Base-by-base conservation (phyloP, 2,797 vertebrate genomes). In the Thamnophis elegans region DNA sequence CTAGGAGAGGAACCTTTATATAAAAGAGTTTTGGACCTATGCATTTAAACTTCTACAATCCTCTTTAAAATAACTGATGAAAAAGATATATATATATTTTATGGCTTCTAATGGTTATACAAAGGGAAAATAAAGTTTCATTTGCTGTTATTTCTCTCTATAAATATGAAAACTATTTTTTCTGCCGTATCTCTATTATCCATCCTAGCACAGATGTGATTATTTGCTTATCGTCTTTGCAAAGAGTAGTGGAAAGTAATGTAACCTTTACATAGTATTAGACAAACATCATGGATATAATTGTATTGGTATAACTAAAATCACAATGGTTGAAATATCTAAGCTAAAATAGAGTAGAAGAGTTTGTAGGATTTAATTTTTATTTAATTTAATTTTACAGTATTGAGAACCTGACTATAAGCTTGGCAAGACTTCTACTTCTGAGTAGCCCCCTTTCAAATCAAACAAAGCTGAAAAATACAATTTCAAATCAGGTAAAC, bases 191-290 rank as follows among this genome's bases (percentile, higher is more conserved):
- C 12, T 88, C 55, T 73, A 32, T 90, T 86, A 90, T 58, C 85
- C 56, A 90, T 93, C 89, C 88, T 93, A 89, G 88, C 92, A 90
- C 92, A 93, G 92, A 86, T 93, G 92, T 82, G 89, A 88, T 90
- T 93, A 93, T 90, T 92, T 92, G 89, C 65, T 93, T 60, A 14
- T 88, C 82, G 55, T 78, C 62, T 90, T 68, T 55, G 7, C 11
- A 7, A 9, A 88, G 62, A 88, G 20, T 90, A 90, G 62, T 82
- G 85, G 86, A 86, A 88, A 93, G 89, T 90, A 82, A 93, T 88
- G 88, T 93, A 88, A 93, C 92, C 92, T 93, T 93, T 93, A 88
- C 65, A 91, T 22, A 88, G 85, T 60, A 56, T 91, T 88, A 54
- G 54, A 88, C 47, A 88, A 93, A 93, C 28, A 89, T 62, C 26